phyloP scores from a whole-genome alignment of 2,113 vertebrate species.

The Oreocharis arfaki region DNA sequence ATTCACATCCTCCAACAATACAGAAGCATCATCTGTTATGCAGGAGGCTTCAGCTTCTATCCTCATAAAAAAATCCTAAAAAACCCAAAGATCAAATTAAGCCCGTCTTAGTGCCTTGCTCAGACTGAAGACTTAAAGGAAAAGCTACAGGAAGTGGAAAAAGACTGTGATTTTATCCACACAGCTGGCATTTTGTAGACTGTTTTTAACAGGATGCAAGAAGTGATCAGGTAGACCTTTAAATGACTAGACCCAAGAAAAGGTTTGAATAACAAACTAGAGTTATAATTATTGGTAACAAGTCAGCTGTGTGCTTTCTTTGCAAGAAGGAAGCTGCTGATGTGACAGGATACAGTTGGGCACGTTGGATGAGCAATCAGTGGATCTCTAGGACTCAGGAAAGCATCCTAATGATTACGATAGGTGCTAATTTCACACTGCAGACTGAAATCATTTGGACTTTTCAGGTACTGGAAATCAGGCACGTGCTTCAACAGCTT shows the following conservation, averaged over 20 bases:
- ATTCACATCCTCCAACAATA: background rate
- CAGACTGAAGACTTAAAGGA: background rate
- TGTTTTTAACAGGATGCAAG: background rate
- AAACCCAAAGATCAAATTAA: background rate
- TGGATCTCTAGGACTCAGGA: background rate
- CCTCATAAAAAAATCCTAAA: background rate
- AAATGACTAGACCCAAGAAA: background rate
- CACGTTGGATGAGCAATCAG: background rate
- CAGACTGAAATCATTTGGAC: background rate
- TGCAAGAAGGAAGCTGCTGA: background rate
- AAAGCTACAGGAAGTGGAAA: background rate
- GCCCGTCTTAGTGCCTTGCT: background rate
- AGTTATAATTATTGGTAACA: background rate
- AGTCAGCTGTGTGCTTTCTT: background rate
- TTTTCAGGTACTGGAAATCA: background rate
- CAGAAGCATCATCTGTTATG: slow-evolving; percentile 17
- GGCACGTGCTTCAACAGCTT: background rate
- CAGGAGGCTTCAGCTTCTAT: background rate
- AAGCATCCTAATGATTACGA: background rate
- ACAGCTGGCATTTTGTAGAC: background rate
- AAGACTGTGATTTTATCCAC: background rate
- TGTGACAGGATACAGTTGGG: background rate
- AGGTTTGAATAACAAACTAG: background rate
- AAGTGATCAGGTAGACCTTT: background rate
- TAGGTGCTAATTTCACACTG: background rate